Conservation (phyloP, 2,113 vertebrate genomes). For the Leptodactylus fuscus region DNA sequence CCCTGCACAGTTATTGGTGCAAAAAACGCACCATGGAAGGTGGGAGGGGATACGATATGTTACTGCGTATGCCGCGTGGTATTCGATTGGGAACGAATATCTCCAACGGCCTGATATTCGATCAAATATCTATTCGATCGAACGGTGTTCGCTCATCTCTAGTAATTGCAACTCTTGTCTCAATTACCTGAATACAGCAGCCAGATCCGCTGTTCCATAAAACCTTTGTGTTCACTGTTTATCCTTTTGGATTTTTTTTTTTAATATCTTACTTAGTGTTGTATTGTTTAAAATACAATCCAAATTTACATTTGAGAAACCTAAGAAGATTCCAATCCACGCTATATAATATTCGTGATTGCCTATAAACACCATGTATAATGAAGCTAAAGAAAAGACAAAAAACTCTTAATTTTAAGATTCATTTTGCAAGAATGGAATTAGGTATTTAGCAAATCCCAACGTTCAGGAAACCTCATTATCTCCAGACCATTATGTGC, state of each 20-base stretch:
- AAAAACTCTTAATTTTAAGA: constrained; percentile 23
- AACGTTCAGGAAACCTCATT: constrained; percentile 26
- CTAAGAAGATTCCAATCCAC: background rate
- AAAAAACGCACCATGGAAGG: no score
- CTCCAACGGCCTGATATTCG: no score
- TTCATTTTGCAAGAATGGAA: background rate
- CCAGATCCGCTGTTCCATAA: no score
- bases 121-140: no score
- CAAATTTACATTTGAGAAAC: background rate
- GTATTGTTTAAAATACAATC: no score
- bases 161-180: no score
- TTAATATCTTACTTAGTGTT: background rate
- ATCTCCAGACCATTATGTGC: constrained; percentile 21
- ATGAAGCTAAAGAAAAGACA: constrained; percentile 8
- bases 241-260: background rate
- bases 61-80: no score
- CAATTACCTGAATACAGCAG: no score
- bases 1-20: no score
- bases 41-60: no score
- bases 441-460: background rate
- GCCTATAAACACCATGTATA: background rate
- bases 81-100: no score
- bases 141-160: no score
- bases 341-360: background rate
- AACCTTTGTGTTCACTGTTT: background rate